phyloP scores from a whole-genome alignment of 2,888 invertebrate species.

The Ceratothoa steindachneri region DNA sequence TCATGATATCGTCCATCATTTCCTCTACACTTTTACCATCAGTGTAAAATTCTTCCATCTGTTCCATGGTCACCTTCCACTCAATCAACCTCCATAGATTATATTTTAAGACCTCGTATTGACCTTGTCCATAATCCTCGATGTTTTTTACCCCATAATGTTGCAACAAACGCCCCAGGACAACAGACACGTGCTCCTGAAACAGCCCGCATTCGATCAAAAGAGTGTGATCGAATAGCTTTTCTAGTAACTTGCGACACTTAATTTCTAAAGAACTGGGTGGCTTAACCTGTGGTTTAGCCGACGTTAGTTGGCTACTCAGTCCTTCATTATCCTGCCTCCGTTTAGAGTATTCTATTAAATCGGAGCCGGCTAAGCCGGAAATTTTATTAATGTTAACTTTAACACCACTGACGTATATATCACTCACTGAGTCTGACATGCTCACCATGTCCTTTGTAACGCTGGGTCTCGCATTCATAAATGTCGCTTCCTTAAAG shows the following conservation, averaged over 20 bases:
- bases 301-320: background rate
- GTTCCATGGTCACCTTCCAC: conserved; percentile 47
- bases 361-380: conserved; percentile 14
- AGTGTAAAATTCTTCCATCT: conserved; percentile 46
- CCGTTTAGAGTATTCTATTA: background rate
- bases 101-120: conserved; percentile 45
- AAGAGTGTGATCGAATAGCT: conserved; percentile 35
- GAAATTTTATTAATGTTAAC: conserved; percentile 45
- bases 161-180: conserved; percentile 38
- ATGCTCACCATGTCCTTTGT: conserved; percentile 34
- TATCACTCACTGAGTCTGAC: conserved; percentile 33
- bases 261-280: conserved; percentile 36
- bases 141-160: conserved; percentile 47
- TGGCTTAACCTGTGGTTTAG: conserved; percentile 22
- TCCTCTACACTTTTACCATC: conserved; percentile 46
- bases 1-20: conserved; percentile 48
- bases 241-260: conserved; percentile 37
- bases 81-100: conserved; percentile 46
- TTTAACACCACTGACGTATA: conserved; percentile 37
- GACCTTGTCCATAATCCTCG: conserved; percentile 46
- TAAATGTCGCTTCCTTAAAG: background rate
- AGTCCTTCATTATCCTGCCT: background rate
- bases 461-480: conserved; percentile 13
- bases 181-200: conserved; percentile 44
- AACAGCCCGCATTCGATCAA: conserved; percentile 37